Conservation (phyloP, 2,113 vertebrate genomes). For the Ifrita kowaldi region DNA sequence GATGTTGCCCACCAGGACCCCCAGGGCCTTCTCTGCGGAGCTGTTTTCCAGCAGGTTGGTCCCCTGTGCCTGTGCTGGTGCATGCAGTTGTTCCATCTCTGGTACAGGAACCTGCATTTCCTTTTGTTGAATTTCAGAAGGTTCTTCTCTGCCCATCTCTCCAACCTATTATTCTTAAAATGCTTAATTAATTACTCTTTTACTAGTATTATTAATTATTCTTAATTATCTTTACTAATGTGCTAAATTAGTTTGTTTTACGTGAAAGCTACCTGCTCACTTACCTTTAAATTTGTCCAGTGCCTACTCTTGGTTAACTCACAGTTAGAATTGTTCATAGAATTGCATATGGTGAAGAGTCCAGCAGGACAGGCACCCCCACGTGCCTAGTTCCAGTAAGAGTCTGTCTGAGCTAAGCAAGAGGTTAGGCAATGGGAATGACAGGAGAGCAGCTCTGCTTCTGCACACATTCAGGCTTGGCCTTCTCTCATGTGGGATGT, state of each 20-base stretch:
- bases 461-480: not conserved
- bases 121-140: not conserved
- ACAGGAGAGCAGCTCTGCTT: not conserved
- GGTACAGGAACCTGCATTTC: not conserved
- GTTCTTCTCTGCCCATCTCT: not conserved
- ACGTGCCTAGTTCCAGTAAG: not conserved
- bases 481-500: not conserved
- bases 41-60: not conserved
- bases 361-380: accelerated
- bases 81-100: accelerated
- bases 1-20: not conserved
- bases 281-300: not conserved
- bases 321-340: not conserved
- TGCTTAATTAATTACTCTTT: not conserved
- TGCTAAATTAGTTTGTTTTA: not conserved
- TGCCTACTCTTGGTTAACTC: not conserved
- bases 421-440: not conserved
- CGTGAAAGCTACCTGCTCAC: not conserved
- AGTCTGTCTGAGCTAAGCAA: not conserved
- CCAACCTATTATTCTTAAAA: not conserved
- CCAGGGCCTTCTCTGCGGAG: not conserved
- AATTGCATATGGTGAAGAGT: not conserved
- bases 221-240: not conserved
- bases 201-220: not conserved
- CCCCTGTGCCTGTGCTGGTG: not conserved